These are phyloP conservation scores for Rhinatrema bivittatum DNA, from an alignment of 2,797 vertebrate genomes.

Conservation along the genomic window DNA sequence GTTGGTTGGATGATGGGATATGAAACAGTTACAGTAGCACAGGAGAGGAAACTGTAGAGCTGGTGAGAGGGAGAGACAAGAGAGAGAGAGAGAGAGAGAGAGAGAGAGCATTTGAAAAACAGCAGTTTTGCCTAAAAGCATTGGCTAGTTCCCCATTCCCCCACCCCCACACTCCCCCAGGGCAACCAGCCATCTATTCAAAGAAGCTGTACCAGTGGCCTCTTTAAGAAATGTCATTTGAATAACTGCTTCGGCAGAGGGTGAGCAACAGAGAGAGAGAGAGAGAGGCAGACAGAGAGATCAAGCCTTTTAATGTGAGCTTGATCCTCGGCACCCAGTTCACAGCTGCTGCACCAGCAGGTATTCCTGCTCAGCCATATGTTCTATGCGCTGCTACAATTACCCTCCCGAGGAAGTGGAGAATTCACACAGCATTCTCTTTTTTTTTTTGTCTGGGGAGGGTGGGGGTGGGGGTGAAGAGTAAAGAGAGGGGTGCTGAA, in stretches of 20 bases:
- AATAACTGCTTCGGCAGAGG: conserved; percentile 22
- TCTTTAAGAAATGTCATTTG: conserved; percentile 21
- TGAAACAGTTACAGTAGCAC: too few species aligned
- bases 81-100: background rate
- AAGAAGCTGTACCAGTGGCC: conserved; percentile 15
- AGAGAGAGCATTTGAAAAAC: background rate
- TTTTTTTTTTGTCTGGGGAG: conserved; percentile 8
- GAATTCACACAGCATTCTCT: conserved; percentile 46
- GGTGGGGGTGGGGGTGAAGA: background rate
- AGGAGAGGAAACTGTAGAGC: too few species aligned
- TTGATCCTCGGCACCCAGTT: conserved; percentile 73
- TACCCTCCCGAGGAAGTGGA: conserved; percentile 59
- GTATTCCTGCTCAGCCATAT: conserved; percentile 81
- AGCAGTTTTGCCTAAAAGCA: background rate
- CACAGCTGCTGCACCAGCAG: conserved; percentile 90
- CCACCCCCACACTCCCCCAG: background rate
- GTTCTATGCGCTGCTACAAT: conserved; percentile 77
- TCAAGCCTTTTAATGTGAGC: conserved; percentile 60
- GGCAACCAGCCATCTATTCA: conserved; percentile 6
- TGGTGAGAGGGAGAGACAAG: too few species aligned
- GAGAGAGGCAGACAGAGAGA: conserved; percentile 34
- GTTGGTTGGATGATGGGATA: too few species aligned
- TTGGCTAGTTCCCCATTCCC: fast-evolving
- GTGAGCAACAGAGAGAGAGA: conserved; percentile 13
- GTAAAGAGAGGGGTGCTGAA: too few species aligned